Conservation (phyloP, 2,797 vertebrate genomes). For the Limosa lapponica region DNA sequence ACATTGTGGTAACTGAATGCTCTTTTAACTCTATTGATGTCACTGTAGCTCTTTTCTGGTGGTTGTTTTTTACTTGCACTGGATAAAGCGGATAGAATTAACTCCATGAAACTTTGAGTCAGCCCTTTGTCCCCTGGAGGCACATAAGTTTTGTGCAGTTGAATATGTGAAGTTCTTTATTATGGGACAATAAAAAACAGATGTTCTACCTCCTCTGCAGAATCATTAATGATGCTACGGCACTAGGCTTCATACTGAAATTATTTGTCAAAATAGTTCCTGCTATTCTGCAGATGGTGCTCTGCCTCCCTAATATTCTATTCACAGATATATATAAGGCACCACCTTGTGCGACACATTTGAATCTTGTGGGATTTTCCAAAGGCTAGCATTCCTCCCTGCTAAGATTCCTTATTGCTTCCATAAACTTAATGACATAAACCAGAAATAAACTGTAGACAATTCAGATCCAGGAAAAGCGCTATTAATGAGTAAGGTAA, state of each 20-base stretch:
- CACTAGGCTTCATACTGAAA: background rate
- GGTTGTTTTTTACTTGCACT: background rate
- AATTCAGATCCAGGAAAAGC: background rate
- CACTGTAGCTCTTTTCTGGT: background rate
- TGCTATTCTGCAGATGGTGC: background rate
- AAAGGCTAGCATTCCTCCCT: background rate
- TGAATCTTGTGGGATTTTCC: background rate
- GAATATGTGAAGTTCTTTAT: background rate
- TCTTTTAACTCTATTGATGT: background rate
- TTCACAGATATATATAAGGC: background rate
- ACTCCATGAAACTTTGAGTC: background rate
- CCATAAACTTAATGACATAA: background rate
- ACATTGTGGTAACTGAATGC: background rate
- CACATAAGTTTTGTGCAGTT: background rate
- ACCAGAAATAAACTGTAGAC: background rate
- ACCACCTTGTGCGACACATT: background rate
- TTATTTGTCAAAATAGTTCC: background rate
- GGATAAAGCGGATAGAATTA: background rate
- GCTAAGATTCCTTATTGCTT: background rate
- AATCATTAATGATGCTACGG: background rate
- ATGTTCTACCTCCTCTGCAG: background rate
- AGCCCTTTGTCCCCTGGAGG: background rate
- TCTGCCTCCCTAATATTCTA: background rate
- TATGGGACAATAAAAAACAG: background rate
- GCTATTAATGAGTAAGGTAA: background rate